Percentiles rank a stretch among this genome's conserved stretches.
phyloP scores from a whole-genome alignment of 2,888 invertebrate species.

The Drosophila stalkeri region DNA sequence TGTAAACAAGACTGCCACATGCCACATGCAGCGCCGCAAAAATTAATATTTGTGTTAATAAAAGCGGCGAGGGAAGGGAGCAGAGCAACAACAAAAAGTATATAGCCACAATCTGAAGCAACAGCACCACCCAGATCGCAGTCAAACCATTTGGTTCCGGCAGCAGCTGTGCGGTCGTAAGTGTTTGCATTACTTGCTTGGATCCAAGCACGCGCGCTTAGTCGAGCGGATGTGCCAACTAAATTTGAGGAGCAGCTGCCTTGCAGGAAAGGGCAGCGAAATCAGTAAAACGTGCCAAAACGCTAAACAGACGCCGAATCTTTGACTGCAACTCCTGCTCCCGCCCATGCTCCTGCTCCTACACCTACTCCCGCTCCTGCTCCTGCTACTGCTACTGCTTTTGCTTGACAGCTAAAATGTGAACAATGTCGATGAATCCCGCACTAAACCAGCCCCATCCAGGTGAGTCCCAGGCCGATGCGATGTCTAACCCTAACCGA shows the following conservation, averaged over 20 bases:
- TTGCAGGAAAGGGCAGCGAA: conserved; percentile 46
- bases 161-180: conserved; percentile 79
- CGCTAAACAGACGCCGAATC: conserved; percentile 52
- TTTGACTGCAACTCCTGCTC: conserved; percentile 33
- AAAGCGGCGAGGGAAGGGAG: conserved; percentile 47
- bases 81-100: conserved; percentile 21
- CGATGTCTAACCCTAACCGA: conserved; percentile 23
- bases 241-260: conserved; percentile 34
- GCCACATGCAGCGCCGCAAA: conserved; percentile 80
- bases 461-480: conserved; percentile 20
- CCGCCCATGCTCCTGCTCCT: too few species aligned
- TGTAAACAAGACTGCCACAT: conserved; percentile 78
- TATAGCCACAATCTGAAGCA: conserved; percentile 29
- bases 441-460: conserved; percentile 1
- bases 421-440: conserved; percentile 35
- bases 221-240: conserved; percentile 51
- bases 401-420: conserved; percentile 34
- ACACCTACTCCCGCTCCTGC: too few species aligned
- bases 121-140: conserved; percentile 1
- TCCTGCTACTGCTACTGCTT: conserved; percentile 5
- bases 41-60: conserved; percentile 81
- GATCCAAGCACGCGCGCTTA: conserved; percentile 72
- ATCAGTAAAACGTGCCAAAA: conserved; percentile 73
- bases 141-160: conserved; percentile 33
- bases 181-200: conserved; percentile 76